Evolutionary conservation across 1,140 invertebrate species (phyloP).

Genomic region (Drosophila melanogaster): Release_6_plus_ISO1_MT NT_033777.3:15481501-15482000

Average conservation of each 20-base stretch:
- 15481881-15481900: background rate
- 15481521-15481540: constrained; percentile 5
- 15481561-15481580: constrained; percentile 37
- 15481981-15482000: constrained; percentile 8
- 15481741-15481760: background rate
- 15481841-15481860: background rate
- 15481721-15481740: background rate
- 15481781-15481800: background rate
- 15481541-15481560: constrained; percentile 51
- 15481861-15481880: background rate
- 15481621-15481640: constrained; percentile 28
- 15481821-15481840: background rate
- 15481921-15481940: constrained; percentile 5
- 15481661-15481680: background rate
- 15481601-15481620: constrained; percentile 15
- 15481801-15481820: no score
- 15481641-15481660: constrained; percentile 16
- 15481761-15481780: background rate
- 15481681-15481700: no score
- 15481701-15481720: constrained; percentile 1
- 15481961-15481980: constrained; percentile 17
- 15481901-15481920: constrained; percentile 42
- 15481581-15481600: constrained; percentile 25
- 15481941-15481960: constrained; percentile 7
- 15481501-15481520: constrained; percentile 7